phyloP scores from a whole-genome alignment of 2,113 vertebrate genomes.

The Rhinolophus ferrumequinum region DNA sequence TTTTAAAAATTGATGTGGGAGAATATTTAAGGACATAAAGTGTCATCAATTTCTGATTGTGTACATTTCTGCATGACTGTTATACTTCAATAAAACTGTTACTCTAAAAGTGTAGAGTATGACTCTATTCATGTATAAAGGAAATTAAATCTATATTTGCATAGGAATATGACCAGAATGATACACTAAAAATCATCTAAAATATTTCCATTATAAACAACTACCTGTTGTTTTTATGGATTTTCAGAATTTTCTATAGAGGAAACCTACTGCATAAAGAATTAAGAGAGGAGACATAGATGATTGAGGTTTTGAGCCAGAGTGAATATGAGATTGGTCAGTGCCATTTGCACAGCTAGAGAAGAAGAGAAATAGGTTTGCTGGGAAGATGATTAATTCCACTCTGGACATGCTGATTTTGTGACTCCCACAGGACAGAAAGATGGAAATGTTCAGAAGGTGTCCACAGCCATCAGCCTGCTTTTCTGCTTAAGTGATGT shows the following conservation, averaged over 20 bases:
- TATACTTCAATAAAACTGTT: slow-evolving; percentile 4
- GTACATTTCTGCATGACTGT: neutral
- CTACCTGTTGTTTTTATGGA: neutral
- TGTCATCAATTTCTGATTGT: neutral
- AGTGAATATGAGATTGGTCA: neutral
- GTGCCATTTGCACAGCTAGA: neutral
- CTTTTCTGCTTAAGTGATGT: slow-evolving; percentile 39
- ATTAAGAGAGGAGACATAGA: neutral
- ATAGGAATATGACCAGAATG: neutral
- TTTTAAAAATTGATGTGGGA: slow-evolving; percentile 29
- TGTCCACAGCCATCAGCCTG: neutral
- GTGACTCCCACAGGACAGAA: slow-evolving; percentile 22
- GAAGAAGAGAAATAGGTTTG: slow-evolving; percentile 5
- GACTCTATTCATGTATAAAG: neutral
- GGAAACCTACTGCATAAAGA: slow-evolving; percentile 8
- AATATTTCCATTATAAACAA: slow-evolving; percentile 13
- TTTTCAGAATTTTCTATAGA: neutral
- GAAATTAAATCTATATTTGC: slow-evolving; percentile 24
- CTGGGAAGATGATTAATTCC: slow-evolving; percentile 7
- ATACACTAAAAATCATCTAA: neutral
- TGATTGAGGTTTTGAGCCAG: neutral
- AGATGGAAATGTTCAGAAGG: slow-evolving; percentile 19
- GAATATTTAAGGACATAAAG: slow-evolving; percentile 45
- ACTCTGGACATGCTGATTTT: slow-evolving; percentile 15
- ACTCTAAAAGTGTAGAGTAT: neutral